phyloP scores from a whole-genome alignment of 2,888 invertebrate genomes.

The Dysmachus trigonus region DNA sequence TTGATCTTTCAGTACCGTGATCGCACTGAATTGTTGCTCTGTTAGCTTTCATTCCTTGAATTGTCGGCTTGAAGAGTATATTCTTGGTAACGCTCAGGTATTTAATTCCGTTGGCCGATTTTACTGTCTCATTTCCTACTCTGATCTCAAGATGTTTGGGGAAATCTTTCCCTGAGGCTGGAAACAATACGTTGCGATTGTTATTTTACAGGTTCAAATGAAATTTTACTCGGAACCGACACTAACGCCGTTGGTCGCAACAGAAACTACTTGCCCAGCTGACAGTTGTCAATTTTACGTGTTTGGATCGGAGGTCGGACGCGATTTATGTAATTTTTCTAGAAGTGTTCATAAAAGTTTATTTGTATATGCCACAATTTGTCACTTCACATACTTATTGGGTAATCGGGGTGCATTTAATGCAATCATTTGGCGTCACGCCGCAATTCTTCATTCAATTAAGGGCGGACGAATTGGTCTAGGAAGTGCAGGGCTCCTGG shows the following conservation, averaged over 20 bases:
- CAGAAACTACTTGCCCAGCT: neutral
- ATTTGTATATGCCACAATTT: slow-evolving; percentile 4
- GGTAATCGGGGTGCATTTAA: neutral
- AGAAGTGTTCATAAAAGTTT: neutral
- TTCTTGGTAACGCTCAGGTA: no score
- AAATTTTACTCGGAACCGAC: neutral
- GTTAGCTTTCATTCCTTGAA: no score
- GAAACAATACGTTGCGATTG: neutral
- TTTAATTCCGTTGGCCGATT: no score
- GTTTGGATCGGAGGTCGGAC: slow-evolving; percentile 12
- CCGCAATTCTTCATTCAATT: neutral
- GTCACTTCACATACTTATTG: neutral
- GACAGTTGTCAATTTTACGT: neutral
- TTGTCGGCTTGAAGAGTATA: no score
- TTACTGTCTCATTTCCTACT: no score
- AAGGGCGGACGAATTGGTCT: neutral
- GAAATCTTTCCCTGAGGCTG: no score
- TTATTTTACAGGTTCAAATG: neutral
- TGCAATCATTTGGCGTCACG: neutral
- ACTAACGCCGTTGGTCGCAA: neutral
- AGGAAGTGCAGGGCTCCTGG: no score
- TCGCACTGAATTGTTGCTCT: no score
- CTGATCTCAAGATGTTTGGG: no score
- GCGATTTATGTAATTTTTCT: slow-evolving; percentile 30
- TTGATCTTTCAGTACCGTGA: no score